phyloP scores from a whole-genome alignment of 2,113 vertebrate species.

The Eidolon helvum region DNA sequence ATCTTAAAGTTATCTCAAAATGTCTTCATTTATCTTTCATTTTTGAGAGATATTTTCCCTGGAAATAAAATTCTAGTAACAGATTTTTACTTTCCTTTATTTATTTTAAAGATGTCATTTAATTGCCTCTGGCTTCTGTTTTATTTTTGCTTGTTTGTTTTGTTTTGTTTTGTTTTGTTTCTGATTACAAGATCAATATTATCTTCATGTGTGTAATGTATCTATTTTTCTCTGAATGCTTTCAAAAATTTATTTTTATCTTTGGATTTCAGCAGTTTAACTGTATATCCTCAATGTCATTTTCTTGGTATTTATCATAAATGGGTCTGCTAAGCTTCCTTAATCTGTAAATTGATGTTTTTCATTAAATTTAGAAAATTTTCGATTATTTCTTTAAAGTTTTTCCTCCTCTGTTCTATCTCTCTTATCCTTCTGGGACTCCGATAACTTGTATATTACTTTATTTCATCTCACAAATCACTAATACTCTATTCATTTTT shows the following conservation, averaged over 20 bases:
- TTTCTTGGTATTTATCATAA: not conserved
- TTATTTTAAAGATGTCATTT: not conserved
- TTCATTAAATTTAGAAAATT: not conserved
- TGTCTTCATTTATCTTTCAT: not conserved
- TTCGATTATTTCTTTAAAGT: not conserved
- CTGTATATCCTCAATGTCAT: not conserved
- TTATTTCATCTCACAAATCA: not conserved
- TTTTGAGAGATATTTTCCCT: not conserved
- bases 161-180: not conserved
- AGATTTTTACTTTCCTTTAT: not conserved
- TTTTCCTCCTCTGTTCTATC: not conserved
- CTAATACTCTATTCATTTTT: not conserved
- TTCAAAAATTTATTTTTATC: not conserved
- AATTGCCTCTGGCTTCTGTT: not conserved
- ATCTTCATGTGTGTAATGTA: not conserved
- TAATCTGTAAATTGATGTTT: not conserved
- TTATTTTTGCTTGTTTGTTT: not conserved
- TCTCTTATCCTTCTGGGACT: not conserved
- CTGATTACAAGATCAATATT: not conserved
- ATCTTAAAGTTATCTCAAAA: not conserved
- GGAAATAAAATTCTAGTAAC: not conserved
- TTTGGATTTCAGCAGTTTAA: not conserved
- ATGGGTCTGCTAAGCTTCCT: not conserved
- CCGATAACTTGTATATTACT: not conserved
- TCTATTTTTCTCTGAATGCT: not conserved